Evolutionary conservation across 2,113 vertebrate genomes (phyloP), one percentile per base, ranked within the genome.

Genomic region (Ictalurus furcatus): DNA sequence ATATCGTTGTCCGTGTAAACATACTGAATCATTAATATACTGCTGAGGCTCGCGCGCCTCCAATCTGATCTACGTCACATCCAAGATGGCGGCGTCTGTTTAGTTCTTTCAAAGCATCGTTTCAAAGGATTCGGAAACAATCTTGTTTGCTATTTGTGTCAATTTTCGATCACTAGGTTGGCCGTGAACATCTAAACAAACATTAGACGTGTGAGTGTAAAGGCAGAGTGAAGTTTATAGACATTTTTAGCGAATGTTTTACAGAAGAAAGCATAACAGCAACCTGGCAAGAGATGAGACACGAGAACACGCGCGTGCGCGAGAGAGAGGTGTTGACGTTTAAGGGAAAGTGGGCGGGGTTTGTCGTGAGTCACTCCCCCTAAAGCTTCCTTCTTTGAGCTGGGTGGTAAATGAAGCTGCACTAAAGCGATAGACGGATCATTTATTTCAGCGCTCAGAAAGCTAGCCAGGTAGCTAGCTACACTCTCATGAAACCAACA

Each of bases 331-430:
- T 37, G 80, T 83, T 59, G 80, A 83, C 56, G 79, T 28, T 21
- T 34, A 74, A 48, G 30, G 6, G 37, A 11, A 76, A n/a, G 13
- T 74, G 85, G 85, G 71, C 71, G 85, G 34, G 56, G 56, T 0
- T 78, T 86, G 30, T 23, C 4, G 2, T 40, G 3, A 6, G 73
- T 37, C 14, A 21, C 37, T 56, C 23, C 54, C 30, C 56, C 25
- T 17, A 76, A 74, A 44, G 85, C 85, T 78, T 87, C 85, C 73
- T 86, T 23, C 69, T 86, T 76, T 19, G 1, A 23, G 44, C 69
- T 52, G 17, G 63, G 21, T 12, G 12, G 28, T 48, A 34, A 58
- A 59, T 74, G 85, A 48, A 40, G 85, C 54, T 78, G 19, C 23
- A 6, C 8, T 16, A 13, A 4, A 19, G 54, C n/a, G 54, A 9